Conservation (phyloP, 1,140 invertebrate species). For the Drosophila lacertosa region DNA sequence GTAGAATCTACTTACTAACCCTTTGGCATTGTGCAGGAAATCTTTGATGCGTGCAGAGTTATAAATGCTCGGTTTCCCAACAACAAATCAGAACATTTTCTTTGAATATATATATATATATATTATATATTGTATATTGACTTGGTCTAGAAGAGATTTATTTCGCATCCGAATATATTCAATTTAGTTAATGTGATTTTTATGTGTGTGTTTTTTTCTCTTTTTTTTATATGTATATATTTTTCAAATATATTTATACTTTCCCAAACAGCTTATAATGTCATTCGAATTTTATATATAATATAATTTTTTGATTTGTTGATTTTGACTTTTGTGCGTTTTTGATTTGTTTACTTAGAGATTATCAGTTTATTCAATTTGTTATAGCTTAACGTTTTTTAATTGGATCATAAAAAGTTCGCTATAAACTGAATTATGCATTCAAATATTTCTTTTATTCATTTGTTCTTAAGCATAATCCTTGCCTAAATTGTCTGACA, state of each 20-base stretch:
- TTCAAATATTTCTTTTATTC: too few species aligned
- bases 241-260: conserved; percentile 52
- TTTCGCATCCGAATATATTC: conserved; percentile 55
- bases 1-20: conserved; percentile 67
- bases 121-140: neutral
- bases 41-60: conserved; percentile 15
- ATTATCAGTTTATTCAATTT: conserved; percentile 30
- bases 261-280: conserved; percentile 25
- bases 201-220: conserved; percentile 18
- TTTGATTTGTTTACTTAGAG: conserved; percentile 59
- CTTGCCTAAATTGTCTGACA: too few species aligned
- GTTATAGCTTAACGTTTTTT: conserved; percentile 5
- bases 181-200: conserved; percentile 62
- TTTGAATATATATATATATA: neutral
- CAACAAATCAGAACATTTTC: conserved; percentile 13
- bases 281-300: conserved; percentile 10
- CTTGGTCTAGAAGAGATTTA: conserved; percentile 43
- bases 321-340: conserved; percentile 45
- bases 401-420: neutral
- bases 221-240: conserved; percentile 7
- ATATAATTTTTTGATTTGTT: conserved; percentile 13
- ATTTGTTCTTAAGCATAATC: too few species aligned
- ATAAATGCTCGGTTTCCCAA: neutral
- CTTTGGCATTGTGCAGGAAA: conserved; percentile 69
- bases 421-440: too few species aligned